These are phyloP conservation scores for Halictus quadricinctus DNA, from an alignment of 2,888 invertebrate genomes.

Conservation along the genomic window DNA sequence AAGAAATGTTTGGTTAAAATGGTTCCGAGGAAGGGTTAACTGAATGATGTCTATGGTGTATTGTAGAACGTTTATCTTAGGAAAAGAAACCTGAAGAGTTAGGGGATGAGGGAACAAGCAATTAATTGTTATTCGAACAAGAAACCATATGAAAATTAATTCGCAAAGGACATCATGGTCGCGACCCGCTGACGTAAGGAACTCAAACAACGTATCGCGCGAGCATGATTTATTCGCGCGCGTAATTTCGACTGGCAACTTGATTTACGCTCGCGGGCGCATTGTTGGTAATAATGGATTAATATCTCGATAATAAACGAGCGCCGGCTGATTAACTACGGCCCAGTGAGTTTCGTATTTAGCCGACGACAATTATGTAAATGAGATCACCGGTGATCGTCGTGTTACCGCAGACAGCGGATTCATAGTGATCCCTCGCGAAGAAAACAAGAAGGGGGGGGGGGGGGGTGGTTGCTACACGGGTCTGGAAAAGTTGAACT, in stretches of 20 bases:
- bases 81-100: too few relatives aligned
- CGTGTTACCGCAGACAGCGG: constrained; percentile 24
- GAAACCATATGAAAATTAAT: not conserved
- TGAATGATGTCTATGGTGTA: too few relatives aligned
- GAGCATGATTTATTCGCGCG: constrained; percentile 29
- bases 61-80: too few relatives aligned
- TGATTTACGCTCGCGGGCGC: constrained; percentile 50
- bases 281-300: constrained; percentile 53
- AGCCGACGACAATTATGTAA: constrained; percentile 59
- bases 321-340: constrained; percentile 41
- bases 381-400: constrained; percentile 47
- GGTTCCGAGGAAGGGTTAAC: too few relatives aligned
- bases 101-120: not conserved
- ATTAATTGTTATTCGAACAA: not conserved
- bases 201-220: constrained; percentile 17
- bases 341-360: constrained; percentile 39
- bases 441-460: not conserved
- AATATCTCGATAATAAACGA: constrained; percentile 59
- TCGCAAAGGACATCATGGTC: not conserved
- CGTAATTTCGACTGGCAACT: constrained; percentile 26
- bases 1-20: too few relatives aligned
- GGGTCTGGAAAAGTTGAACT: not conserved
- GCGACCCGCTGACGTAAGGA: constrained; percentile 29
- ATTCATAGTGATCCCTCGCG: not conserved
- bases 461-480: too few relatives aligned